Conservation (phyloP, 2,113 vertebrate species). For the Bubo bubo region DNA sequence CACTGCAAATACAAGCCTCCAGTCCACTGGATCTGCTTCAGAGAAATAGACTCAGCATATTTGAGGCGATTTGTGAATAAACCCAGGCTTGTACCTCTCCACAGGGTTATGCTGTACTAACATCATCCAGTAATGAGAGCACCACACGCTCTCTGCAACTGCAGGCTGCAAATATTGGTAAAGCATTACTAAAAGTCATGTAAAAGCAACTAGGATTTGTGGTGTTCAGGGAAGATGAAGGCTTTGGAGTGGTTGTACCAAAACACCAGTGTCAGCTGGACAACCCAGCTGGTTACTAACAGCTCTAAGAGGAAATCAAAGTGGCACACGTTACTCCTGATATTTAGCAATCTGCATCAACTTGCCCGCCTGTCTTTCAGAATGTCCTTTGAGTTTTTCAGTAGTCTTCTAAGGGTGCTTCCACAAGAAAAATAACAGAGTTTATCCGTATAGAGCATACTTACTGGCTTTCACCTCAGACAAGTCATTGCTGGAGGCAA, state of each 20-base stretch:
- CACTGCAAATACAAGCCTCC: background rate
- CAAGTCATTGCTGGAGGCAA: background rate
- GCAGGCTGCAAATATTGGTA: background rate
- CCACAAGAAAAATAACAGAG: background rate
- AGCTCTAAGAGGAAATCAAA: background rate
- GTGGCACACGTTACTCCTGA: background rate
- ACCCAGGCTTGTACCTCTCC: background rate
- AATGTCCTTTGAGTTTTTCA: background rate
- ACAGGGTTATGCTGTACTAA: background rate
- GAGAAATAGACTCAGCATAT: background rate
- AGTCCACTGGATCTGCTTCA: background rate
- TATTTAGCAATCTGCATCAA: constrained; percentile 3
- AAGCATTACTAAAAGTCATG: background rate
- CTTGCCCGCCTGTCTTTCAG: background rate
- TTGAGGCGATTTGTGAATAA: background rate
- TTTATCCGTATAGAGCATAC: background rate
- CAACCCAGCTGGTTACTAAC: background rate
- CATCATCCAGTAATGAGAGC: background rate
- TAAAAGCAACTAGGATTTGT: background rate
- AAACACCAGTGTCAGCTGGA: background rate
- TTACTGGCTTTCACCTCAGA: background rate
- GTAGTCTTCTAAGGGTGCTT: background rate
- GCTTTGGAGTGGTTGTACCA: background rate
- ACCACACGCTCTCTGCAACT: background rate
- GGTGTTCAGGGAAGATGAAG: background rate